Conservation (phyloP, 2,797 vertebrate species). For the Mus minutoides region DNA sequence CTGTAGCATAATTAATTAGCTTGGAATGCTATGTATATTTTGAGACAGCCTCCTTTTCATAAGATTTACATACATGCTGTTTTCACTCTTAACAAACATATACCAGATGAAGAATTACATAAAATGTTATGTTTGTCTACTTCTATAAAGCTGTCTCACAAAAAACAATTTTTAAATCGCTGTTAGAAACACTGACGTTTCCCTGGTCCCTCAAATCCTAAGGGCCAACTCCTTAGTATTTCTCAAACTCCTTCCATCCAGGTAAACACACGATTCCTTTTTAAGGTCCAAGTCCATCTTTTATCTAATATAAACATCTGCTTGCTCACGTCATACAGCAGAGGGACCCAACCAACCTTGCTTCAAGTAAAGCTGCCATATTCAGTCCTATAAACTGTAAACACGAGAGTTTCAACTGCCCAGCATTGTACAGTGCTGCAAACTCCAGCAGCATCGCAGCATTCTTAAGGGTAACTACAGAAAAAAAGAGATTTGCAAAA, state of each 20-base stretch:
- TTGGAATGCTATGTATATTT: background rate
- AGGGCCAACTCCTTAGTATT: conserved; percentile 36
- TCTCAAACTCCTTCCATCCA: conserved; percentile 46
- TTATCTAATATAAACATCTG: background rate
- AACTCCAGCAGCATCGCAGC: conserved; percentile 96
- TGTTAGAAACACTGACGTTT: conserved; percentile 28
- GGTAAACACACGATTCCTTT: conserved; percentile 16
- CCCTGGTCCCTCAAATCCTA: conserved; percentile 29
- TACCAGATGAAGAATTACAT: background rate
- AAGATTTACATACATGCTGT: background rate
- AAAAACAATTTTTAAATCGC: background rate
- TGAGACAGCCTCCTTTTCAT: background rate
- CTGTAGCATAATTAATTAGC: background rate
- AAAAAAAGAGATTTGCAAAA: conserved; percentile 62
- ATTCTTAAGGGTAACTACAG: conserved; percentile 96
- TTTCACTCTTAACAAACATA: conserved; percentile 35
- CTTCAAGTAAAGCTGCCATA: conserved; percentile 95
- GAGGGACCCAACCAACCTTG: conserved; percentile 89
- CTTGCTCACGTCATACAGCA: background rate
- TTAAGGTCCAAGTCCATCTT: conserved; percentile 40
- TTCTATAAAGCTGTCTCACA: background rate
- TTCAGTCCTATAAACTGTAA: conserved; percentile 97
- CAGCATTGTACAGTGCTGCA: conserved; percentile 94
- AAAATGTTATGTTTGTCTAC: background rate
- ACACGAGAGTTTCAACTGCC: conserved; percentile 96